Base-by-base conservation (phyloP, 2,113 vertebrate species). In the Elanoides forficatus region DNA sequence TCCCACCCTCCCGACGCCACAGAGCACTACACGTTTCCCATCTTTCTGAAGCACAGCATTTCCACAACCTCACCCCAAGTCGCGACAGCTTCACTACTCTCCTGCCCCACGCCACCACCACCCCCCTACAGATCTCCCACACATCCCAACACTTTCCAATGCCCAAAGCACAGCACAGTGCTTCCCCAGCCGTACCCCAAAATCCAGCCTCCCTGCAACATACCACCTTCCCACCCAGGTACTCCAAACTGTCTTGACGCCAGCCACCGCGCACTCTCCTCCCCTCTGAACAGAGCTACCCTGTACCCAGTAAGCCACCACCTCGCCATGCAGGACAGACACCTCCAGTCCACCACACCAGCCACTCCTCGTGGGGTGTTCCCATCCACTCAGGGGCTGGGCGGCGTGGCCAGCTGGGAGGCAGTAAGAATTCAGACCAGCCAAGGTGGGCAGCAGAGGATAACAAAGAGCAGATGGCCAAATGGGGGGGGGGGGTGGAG, bases 261-360 rank as follows among this genome's bases (percentile, higher is more conserved):
- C 40, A 63, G 65, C 15, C 56, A 30, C n/a, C 1, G 6, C 0
- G 2, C 2, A 0, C 34, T 25, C 15, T 13, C 30, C 36, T 52
- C 9, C 7, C 11, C 16, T 10, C 2, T 1, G 42, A 38, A 30
- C 26, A 66, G 32, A 26, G 43, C 26, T 29, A 26, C 14, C 32
- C 48, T 20, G 17, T 3, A 30, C 0, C 18, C 29, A 48, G 59
- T 4, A 29, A 94, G 36, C 8, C 76, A 29, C 26, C 53, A 62
- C 50, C 66, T 22, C 36, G 43, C 36, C 52, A 29, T 34, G 20
- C 1, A 2, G 25, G 58, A 50, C 78, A 65, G 36, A 27, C 40
- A 17, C 8, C 45, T 78, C 70, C 59, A 47, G 11, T 5, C 16
- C 60, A 59, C 66, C 40, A 16, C 34, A 34, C 13, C 47, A 16